These are phyloP conservation scores for Rhineura floridana DNA, from an alignment of 2,113 vertebrate species.

Conservation along the genomic window DNA sequence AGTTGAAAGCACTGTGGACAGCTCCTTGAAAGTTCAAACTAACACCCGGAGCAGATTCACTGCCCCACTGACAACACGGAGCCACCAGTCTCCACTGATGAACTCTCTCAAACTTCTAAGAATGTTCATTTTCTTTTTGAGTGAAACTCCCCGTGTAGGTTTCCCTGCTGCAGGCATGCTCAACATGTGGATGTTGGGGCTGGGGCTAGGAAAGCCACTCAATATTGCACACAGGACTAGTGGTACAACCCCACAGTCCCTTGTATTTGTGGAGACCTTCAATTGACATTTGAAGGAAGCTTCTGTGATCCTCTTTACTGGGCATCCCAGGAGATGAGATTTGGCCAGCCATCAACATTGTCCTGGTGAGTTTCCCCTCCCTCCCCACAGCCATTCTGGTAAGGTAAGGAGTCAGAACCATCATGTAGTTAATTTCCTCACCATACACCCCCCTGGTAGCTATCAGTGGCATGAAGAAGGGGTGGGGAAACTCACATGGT, in stretches of 20 bases:
- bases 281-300: too few species aligned
- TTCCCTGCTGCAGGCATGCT: background rate
- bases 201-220: background rate
- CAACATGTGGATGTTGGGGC: background rate
- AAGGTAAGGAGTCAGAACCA: background rate
- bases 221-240: background rate
- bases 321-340: background rate
- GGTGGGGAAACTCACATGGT: background rate
- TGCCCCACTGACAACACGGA: too few species aligned
- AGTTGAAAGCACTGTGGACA: too few species aligned
- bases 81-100: too few species aligned
- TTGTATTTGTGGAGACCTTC: background rate
- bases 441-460: background rate
- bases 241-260: background rate
- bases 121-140: background rate
- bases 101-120: too few species aligned
- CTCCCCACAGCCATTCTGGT: background rate
- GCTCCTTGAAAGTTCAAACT: too few species aligned
- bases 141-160: background rate
- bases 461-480: background rate
- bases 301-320: background rate
- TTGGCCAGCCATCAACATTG: background rate
- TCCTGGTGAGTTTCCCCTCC: background rate
- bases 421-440: background rate
- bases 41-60: too few species aligned